Evolutionary conservation across 2,888 invertebrate genomes (phyloP).

Genomic region (Eucriotettix oculatus): DNA sequence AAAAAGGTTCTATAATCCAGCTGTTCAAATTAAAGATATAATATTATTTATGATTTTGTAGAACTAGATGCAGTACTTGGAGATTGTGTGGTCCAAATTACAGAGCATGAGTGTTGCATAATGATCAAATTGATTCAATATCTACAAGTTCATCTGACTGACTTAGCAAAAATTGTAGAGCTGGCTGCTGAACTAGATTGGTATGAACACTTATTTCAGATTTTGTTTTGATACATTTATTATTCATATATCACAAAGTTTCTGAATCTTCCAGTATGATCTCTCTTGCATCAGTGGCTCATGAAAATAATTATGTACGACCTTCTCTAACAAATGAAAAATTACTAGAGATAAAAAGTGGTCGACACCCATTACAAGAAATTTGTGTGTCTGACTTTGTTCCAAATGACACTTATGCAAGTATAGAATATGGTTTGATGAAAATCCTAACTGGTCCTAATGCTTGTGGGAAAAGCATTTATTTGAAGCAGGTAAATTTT

Average conservation of each 20-base stretch:
- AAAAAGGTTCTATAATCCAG: too few species aligned
- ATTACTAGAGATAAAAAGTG: slow-evolving; percentile 41
- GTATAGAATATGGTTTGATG: slow-evolving; percentile 35
- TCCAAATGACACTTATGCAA: slow-evolving; percentile 51
- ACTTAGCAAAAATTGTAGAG: slow-evolving; percentile 38
- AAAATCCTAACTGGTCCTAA: slow-evolving; percentile 82
- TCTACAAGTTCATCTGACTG: slow-evolving; percentile 38
- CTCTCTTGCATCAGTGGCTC: slow-evolving; percentile 45
- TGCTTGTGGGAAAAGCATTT: slow-evolving; percentile 83
- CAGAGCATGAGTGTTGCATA: slow-evolving; percentile 62
- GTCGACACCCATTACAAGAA: slow-evolving; percentile 65
- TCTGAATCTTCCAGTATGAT: slow-evolving; percentile 35
- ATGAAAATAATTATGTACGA: slow-evolving; percentile 44
- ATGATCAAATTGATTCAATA: slow-evolving; percentile 48
- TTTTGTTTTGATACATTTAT: too few species aligned
- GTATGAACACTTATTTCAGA: slow-evolving; percentile 24
- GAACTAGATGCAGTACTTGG: slow-evolving; percentile 64
- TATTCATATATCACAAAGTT: too few species aligned
- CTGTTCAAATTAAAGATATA: slow-evolving; percentile 7
- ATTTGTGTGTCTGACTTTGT: slow-evolving; percentile 47
- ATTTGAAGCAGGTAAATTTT: slow-evolving; percentile 54
- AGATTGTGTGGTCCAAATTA: slow-evolving; percentile 61
- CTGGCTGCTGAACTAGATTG: slow-evolving; percentile 52
- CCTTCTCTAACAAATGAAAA: slow-evolving; percentile 41
- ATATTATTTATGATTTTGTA: slow-evolving; percentile 20